Evolutionary conservation across 2,888 invertebrate species (phyloP).

Genomic region (Nephrotoma guestfalica): DNA sequence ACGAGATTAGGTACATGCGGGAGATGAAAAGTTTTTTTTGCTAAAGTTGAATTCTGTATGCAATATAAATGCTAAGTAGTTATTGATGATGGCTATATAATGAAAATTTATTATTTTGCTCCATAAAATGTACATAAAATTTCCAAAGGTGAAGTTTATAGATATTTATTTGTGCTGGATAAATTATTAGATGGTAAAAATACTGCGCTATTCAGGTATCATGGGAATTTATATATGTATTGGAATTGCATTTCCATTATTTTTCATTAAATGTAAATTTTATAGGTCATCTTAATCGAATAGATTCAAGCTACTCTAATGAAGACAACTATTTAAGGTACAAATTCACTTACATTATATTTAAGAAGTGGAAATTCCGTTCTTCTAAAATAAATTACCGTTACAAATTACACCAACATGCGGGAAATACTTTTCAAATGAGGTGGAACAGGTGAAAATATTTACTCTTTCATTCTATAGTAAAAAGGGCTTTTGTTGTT

Average conservation of each 20-base stretch:
- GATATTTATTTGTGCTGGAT: not conserved
- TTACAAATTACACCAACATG: no score
- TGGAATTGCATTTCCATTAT: not conserved
- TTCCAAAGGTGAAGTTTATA: not conserved
- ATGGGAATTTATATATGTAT: not conserved
- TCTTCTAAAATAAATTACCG: no score
- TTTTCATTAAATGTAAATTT: not conserved
- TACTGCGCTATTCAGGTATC: not conserved
- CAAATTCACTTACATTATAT: no score
- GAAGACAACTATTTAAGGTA: no score
- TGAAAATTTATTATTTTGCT: not conserved
- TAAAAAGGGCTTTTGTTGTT: no score
- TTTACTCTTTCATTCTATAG: no score
- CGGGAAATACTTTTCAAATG: no score
- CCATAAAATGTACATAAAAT: not conserved
- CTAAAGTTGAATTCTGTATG: not conserved
- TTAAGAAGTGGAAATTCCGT: no score
- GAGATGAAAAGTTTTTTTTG: not conserved
- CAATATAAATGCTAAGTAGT: not conserved
- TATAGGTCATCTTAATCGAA: no score
- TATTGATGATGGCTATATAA: not conserved
- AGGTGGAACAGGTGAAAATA: no score
- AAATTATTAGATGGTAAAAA: not conserved
- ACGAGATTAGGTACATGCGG: not conserved
- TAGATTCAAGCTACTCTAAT: no score